Evolutionary conservation across 2,888 invertebrate species (phyloP).

Genomic region (Ellobium chinense): DNA sequence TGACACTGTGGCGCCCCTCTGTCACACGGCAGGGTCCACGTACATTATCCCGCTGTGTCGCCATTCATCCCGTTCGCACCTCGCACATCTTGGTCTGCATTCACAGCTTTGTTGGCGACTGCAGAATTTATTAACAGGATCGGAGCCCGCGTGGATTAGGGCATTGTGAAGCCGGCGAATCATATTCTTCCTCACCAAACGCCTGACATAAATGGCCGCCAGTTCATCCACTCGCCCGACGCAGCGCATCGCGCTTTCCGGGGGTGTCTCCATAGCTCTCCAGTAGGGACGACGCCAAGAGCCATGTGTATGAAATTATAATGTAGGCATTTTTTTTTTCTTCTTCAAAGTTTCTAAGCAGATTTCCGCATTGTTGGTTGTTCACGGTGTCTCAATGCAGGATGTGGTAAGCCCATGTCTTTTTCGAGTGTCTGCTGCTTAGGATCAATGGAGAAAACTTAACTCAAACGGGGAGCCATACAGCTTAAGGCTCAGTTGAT

Average conservation of each 20-base stretch:
- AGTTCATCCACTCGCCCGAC: constrained; percentile 19
- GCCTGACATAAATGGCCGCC: background rate
- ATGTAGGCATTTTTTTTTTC: background rate
- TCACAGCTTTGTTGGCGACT: constrained; percentile 2
- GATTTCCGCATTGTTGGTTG: background rate
- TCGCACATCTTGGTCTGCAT: background rate
- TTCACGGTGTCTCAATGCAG: background rate
- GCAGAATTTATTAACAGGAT: constrained; percentile 14
- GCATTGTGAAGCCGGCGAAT: background rate
- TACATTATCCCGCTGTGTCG: constrained; percentile 11
- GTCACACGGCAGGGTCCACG: background rate
- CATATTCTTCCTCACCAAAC: background rate
- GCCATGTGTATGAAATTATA: background rate
- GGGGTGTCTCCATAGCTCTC: background rate
- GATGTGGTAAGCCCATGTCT: background rate
- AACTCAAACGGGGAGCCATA: no score
- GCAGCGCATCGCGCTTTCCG: background rate
- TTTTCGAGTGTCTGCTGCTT: background rate
- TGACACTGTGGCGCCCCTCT: background rate
- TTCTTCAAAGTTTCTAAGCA: background rate
- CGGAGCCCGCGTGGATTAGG: background rate
- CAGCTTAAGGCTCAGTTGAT: no score
- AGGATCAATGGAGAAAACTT: no score
- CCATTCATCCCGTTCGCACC: constrained; percentile 31
- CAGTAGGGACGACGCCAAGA: background rate